phyloP scores from a whole-genome alignment of 1,140 invertebrate species.

The Pseudobourletiella spinata region DNA sequence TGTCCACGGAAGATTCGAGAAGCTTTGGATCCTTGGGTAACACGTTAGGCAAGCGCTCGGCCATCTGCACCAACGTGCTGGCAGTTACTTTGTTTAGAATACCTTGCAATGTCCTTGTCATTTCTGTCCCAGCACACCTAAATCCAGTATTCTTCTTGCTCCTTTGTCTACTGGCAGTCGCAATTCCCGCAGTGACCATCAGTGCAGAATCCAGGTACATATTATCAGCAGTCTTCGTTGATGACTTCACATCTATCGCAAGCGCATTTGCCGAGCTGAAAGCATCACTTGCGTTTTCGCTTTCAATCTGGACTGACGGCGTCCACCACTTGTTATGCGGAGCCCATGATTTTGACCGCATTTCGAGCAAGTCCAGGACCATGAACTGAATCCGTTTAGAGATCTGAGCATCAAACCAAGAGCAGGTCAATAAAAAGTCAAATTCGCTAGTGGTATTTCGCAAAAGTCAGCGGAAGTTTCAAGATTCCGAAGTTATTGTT shows the following conservation, averaged over 20 bases:
- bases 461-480: too few species aligned
- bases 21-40: neutral
- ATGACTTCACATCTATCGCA: neutral
- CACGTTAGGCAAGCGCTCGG: neutral
- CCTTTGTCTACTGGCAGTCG: neutral
- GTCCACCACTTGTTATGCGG: slow-evolving; percentile 34
- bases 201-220: neutral
- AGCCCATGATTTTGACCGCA: slow-evolving; percentile 22
- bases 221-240: neutral
- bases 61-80: slow-evolving; percentile 20
- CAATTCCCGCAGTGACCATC: neutral
- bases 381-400: slow-evolving; percentile 33
- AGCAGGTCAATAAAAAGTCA: too few species aligned
- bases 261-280: neutral
- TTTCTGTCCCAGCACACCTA: neutral
- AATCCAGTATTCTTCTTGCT: neutral
- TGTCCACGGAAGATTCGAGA: slow-evolving; percentile 2
- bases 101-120: slow-evolving; percentile 6
- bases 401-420: too few species aligned
- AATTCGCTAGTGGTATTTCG: too few species aligned
- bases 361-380: slow-evolving; percentile 30
- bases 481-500: too few species aligned
- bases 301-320: slow-evolving; percentile 13
- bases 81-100: slow-evolving; percentile 27
- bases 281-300: neutral